Evolutionary conservation across 2,888 invertebrate species (phyloP).

Genomic region (Euproctis similis): DNA sequence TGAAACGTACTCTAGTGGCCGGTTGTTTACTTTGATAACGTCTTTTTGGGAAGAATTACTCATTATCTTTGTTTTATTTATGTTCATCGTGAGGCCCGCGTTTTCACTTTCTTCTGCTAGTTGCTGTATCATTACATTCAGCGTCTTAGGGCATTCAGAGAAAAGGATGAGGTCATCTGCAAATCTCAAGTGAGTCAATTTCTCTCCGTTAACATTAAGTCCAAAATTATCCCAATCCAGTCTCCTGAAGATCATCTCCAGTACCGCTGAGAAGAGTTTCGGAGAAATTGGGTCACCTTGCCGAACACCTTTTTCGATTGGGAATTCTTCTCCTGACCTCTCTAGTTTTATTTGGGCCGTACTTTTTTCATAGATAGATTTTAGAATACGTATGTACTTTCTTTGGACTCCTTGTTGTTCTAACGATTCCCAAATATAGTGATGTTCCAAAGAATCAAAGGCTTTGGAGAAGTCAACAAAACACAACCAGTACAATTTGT

Average conservation of each 20-base stretch:
- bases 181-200: no score
- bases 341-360: not conserved
- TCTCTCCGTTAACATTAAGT: not conserved
- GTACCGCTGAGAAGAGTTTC: not conserved
- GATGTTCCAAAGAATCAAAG: not conserved
- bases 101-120: no score
- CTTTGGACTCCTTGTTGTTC: not conserved
- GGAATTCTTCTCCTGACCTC: not conserved
- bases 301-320: no score
- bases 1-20: slow-evolving; percentile 1
- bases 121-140: no score
- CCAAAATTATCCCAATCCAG: not conserved
- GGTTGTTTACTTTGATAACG: slow-evolving; percentile 1
- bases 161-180: no score
- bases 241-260: not conserved
- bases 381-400: not conserved
- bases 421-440: not conserved
- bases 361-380: not conserved
- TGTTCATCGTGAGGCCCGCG: no score
- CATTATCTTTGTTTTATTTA: no score
- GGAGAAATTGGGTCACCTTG: no score
- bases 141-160: no score
- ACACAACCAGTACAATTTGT: not conserved
- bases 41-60: not conserved
- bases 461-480: not conserved